A percentile compares a stretch with the other conserved stretches of the same genome.
Conservation (phyloP, 1,140 invertebrate genomes). For the Ceratina calcarata region DNA sequence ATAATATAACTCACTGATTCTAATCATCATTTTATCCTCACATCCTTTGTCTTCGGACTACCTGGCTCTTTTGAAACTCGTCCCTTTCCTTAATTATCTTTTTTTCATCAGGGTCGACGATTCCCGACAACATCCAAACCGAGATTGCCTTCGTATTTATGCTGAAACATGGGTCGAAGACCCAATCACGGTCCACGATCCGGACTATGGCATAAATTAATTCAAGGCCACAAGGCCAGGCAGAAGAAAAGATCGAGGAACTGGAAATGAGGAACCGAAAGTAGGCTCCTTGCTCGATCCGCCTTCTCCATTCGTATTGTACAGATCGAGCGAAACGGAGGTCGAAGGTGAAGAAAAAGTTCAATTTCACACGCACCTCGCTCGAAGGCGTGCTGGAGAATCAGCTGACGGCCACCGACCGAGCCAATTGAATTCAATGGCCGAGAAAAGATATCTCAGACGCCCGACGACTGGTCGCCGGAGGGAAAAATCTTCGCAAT, state of each 20-base stretch:
- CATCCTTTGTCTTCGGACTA: background rate
- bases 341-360: constrained; percentile 29
- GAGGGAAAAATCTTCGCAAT: background rate
- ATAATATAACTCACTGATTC: too few species aligned
- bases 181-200: background rate
- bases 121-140: background rate
- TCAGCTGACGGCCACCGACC: constrained; percentile 13
- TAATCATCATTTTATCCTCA: background rate
- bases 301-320: background rate
- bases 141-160: background rate
- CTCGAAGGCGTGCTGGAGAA: background rate
- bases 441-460: background rate
- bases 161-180: background rate
- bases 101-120: too few species aligned
- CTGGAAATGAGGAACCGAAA: background rate
- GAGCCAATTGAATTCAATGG: constrained; percentile 36
- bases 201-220: constrained; percentile 37
- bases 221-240: constrained; percentile 24
- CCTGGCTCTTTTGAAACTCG: background rate
- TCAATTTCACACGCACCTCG: constrained; percentile 34
- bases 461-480: background rate
- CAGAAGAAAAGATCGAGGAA: too few species aligned
- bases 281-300: background rate
- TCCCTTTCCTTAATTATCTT: background rate
- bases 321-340: constrained; percentile 1